Percentiles rank a stretch among this genome's conserved stretches.
Conservation (phyloP, 2,888 invertebrate species). For the Aphidoletes aphidimyza region DNA sequence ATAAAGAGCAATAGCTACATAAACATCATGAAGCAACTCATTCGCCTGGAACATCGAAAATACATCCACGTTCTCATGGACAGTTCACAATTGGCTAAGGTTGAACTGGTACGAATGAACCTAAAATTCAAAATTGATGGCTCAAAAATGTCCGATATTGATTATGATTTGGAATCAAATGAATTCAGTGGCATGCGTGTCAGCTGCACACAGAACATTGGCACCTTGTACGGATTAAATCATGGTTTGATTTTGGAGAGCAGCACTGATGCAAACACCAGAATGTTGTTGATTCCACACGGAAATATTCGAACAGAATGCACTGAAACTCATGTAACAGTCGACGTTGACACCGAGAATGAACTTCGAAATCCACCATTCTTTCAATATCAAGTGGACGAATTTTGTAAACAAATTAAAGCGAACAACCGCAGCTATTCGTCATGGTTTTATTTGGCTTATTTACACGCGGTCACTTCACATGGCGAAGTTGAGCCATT, state of each 20-base stretch:
- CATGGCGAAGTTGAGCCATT: slow-evolving; percentile 45
- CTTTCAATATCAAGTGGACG: neutral
- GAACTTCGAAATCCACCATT: slow-evolving; percentile 14
- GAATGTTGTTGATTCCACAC: slow-evolving; percentile 31
- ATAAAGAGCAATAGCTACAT: slow-evolving; percentile 33
- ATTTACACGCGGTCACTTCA: slow-evolving; percentile 52
- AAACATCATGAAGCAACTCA: neutral
- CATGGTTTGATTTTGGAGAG: slow-evolving; percentile 8
- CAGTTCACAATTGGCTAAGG: neutral
- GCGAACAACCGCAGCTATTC: slow-evolving; percentile 31
- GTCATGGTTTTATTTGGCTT: slow-evolving; percentile 54
- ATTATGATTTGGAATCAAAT: slow-evolving; percentile 19
- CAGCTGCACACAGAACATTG: neutral
- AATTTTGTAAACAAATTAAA: neutral
- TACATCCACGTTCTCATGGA: slow-evolving; percentile 35
- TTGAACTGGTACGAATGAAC: slow-evolving; percentile 46
- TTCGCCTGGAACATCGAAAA: neutral
- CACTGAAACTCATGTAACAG: neutral
- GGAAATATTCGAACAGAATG: neutral
- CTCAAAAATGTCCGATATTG: neutral
- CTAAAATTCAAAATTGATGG: slow-evolving; percentile 15
- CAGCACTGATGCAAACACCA: neutral
- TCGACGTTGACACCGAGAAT: neutral
- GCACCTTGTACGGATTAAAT: slow-evolving; percentile 6
- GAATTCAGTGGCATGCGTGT: slow-evolving; percentile 30